phyloP scores from a whole-genome alignment of 2,113 vertebrate genomes.

The Dicrurus megarhynchus region DNA sequence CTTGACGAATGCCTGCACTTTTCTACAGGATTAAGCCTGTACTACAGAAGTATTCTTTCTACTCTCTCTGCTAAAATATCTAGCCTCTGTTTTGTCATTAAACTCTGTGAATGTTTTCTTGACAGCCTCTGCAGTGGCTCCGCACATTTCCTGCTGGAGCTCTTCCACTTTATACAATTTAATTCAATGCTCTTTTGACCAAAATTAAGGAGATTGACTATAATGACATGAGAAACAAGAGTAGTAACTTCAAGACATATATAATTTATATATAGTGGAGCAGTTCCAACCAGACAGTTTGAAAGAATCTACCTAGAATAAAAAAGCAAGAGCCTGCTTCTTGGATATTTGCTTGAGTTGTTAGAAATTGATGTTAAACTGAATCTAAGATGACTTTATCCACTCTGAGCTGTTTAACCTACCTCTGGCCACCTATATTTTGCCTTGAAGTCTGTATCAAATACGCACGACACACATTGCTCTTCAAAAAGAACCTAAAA shows the following conservation, averaged over 20 bases:
- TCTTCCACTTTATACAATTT: neutral
- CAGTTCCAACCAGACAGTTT: neutral
- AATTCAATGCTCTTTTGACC: neutral
- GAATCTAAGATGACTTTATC: neutral
- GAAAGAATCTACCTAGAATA: neutral
- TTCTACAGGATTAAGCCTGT: neutral
- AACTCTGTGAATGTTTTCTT: neutral
- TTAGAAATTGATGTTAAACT: neutral
- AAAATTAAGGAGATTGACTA: neutral
- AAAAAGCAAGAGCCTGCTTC: neutral
- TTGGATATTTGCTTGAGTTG: neutral
- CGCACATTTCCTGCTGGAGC: neutral
- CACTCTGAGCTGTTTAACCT: neutral
- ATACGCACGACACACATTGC: neutral
- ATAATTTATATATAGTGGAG: neutral
- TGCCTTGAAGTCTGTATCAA: neutral
- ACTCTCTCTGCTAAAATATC: neutral
- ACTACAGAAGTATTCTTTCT: neutral
- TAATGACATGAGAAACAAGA: neutral
- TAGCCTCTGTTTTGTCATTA: neutral
- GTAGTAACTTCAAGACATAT: neutral
- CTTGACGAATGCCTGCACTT: neutral
- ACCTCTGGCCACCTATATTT: neutral
- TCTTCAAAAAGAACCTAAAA: neutral
- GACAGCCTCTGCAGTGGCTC: neutral